phyloP scores from a whole-genome alignment of 2,888 invertebrate genomes.

The Aphidius colemani region DNA sequence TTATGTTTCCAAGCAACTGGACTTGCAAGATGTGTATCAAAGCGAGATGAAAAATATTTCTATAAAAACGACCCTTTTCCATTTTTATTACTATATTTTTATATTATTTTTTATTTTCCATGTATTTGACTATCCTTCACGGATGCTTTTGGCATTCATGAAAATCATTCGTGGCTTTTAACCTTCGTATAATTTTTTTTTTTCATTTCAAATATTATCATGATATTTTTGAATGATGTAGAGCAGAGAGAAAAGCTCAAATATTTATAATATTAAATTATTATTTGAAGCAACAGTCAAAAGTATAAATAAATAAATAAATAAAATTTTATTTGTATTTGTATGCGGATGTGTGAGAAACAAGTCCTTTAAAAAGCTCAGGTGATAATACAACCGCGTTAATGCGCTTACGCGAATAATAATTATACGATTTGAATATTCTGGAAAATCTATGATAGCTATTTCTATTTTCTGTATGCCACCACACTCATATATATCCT shows the following conservation, averaged over 20 bases:
- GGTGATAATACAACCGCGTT: conserved; percentile 31
- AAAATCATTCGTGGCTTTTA: conserved; percentile 47
- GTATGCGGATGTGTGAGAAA: conserved; percentile 12
- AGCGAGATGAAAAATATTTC: conserved; percentile 48
- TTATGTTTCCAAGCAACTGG: conserved; percentile 34
- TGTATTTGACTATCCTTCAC: conserved; percentile 23
- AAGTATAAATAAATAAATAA: too few relatives aligned
- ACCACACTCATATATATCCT: not conserved
- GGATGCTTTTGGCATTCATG: conserved; percentile 42
- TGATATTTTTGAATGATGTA: too few relatives aligned
- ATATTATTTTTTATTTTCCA: too few relatives aligned
- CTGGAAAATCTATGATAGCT: conserved; percentile 22
- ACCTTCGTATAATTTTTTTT: conserved; percentile 21
- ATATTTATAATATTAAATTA: too few relatives aligned
- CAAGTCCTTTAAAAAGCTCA: conserved; percentile 22
- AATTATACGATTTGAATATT: conserved; percentile 29
- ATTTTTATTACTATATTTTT: conserved; percentile 3
- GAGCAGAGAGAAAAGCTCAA: too few relatives aligned
- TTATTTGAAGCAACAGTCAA: too few relatives aligned
- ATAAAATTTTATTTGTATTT: too few relatives aligned
- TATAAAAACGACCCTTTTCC: conserved; percentile 52
- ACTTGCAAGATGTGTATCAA: conserved; percentile 31
- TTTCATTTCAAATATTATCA: too few relatives aligned
- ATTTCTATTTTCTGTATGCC: not conserved
- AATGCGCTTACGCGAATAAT: conserved; percentile 32